Percentiles rank a stretch among this genome's conserved stretches.
phyloP scores from a whole-genome alignment of 2,888 invertebrate genomes.

The Argyra leucocephala region DNA sequence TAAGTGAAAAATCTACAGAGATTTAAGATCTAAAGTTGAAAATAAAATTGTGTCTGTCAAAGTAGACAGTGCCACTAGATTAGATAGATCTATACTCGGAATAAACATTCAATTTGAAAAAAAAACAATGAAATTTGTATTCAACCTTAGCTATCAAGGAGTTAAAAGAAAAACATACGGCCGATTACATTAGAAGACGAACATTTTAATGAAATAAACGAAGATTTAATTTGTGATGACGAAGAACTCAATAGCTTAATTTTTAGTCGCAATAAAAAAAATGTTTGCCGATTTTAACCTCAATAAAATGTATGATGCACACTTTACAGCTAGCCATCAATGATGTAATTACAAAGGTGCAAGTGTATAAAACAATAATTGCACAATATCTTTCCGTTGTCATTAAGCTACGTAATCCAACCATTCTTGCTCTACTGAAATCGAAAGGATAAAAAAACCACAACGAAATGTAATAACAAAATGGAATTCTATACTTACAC shows the following conservation, averaged over 20 bases:
- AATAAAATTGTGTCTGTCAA: slow-evolving; percentile 10
- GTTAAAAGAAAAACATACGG: slow-evolving; percentile 8
- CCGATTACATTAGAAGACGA: slow-evolving; percentile 7
- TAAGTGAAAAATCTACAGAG: not conserved
- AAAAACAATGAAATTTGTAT: slow-evolving; percentile 8
- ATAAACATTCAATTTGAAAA: slow-evolving; percentile 13
- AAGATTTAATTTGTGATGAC: slow-evolving; percentile 9
- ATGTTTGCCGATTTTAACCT: slow-evolving; percentile 8
- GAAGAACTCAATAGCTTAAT: not conserved
- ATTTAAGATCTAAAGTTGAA: slow-evolving; percentile 9
- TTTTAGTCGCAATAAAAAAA: slow-evolving; percentile 1
- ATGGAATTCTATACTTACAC: slow-evolving; percentile 12
- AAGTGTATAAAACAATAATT: slow-evolving; percentile 12
- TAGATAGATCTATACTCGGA: slow-evolving; percentile 14
- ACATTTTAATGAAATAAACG: slow-evolving; percentile 12
- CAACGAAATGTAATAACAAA: slow-evolving; percentile 12
- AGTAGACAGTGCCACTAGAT: slow-evolving; percentile 13
- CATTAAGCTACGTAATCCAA: slow-evolving; percentile 7
- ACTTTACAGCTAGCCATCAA: slow-evolving; percentile 11
- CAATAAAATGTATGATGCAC: slow-evolving; percentile 12
- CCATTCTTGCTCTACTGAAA: slow-evolving; percentile 7
- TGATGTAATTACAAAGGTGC: slow-evolving; percentile 8
- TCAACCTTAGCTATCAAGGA: slow-evolving; percentile 7
- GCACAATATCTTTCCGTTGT: slow-evolving; percentile 7
- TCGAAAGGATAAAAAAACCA: slow-evolving; percentile 11